phyloP scores from a whole-genome alignment of 2,888 invertebrate genomes.

The Macrophya annulata region DNA sequence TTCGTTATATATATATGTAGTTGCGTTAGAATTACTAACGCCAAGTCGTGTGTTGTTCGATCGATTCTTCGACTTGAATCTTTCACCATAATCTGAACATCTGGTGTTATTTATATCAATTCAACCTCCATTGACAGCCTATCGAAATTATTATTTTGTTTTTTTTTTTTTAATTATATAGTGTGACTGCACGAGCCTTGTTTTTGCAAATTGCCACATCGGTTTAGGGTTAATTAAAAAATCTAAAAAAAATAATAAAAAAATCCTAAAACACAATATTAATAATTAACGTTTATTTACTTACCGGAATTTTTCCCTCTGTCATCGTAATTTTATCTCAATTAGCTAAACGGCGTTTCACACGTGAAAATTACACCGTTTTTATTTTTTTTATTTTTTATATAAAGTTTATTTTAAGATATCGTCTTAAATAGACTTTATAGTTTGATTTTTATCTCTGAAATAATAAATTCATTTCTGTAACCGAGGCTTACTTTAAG shows the following conservation, averaged over 20 bases:
- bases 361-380: conserved; percentile 24
- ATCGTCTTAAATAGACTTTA: conserved; percentile 6
- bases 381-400: background rate
- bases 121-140: background rate
- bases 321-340: conserved; percentile 25
- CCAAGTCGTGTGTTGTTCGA: conserved; percentile 19
- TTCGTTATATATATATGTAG: too few species aligned
- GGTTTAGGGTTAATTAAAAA: too few species aligned
- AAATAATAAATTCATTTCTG: background rate
- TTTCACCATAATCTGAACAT: conserved; percentile 25
- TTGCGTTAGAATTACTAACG: background rate
- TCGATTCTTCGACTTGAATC: conserved; percentile 1
- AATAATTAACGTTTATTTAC: conserved; percentile 1
- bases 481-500: conserved; percentile 23
- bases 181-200: background rate
- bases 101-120: conserved; percentile 5
- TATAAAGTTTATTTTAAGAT: conserved; percentile 23
- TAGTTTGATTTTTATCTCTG: background rate
- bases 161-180: background rate
- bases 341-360: conserved; percentile 19
- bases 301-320: conserved; percentile 44
- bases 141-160: background rate
- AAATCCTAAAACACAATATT: background rate
- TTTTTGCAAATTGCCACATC: too few species aligned
- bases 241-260: background rate